Evolutionary conservation across 2,797 vertebrate genomes (phyloP).

Genomic region (Cheirogaleus major): DNA sequence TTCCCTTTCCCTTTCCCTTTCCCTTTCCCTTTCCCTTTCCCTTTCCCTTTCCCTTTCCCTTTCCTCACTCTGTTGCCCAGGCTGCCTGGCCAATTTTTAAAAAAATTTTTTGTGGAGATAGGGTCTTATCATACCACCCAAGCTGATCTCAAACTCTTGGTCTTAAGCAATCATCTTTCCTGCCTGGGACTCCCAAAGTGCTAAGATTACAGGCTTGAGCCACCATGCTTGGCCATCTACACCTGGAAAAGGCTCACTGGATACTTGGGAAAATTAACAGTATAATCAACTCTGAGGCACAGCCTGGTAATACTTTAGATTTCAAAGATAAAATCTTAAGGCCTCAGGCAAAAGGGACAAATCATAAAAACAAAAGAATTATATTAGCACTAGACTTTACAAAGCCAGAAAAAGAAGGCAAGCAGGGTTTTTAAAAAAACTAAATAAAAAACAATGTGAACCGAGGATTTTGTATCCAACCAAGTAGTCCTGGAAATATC

Average conservation of each 20-base stretch:
- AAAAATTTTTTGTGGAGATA: no score
- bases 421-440: not conserved
- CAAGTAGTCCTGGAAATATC: not conserved
- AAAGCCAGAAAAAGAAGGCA: not conserved
- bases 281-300: not conserved
- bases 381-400: not conserved
- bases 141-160: no score
- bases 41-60: no score
- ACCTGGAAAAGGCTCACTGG: not conserved
- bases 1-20: no score
- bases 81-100: no score
- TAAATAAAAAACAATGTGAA: not conserved
- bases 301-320: not conserved
- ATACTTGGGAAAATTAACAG: not conserved
- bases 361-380: not conserved
- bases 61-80: no score
- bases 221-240: not conserved
- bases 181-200: no score
- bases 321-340: not conserved
- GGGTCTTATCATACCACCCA: no score
- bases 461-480: not conserved
- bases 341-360: not conserved
- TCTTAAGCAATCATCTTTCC: no score
- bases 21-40: no score
- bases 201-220: no score